Evolutionary conservation across 2,113 vertebrate genomes (phyloP).

Genomic region (Rhadina sibilatrix): DNA sequence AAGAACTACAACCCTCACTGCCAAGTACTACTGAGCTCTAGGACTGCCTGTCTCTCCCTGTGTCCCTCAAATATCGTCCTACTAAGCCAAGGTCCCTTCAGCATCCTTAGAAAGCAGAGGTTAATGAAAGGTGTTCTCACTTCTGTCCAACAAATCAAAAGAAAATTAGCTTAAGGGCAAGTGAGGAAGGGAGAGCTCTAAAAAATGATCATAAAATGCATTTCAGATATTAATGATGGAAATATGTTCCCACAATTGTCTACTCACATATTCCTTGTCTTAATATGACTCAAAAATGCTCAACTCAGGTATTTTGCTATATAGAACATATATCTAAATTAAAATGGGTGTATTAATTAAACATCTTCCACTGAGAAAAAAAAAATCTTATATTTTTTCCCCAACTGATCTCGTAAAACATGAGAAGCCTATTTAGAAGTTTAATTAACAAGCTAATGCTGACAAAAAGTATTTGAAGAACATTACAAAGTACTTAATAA

Average conservation of each 20-base stretch:
- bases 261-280: background rate
- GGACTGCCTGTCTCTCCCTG: background rate
- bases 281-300: background rate
- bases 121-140: background rate
- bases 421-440: background rate
- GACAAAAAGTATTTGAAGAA: background rate
- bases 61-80: background rate
- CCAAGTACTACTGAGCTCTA: background rate
- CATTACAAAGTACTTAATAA: background rate
- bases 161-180: background rate
- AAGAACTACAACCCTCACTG: background rate
- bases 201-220: background rate
- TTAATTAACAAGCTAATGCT: background rate
- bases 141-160: background rate
- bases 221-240: background rate
- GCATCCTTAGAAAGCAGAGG: background rate
- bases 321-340: background rate
- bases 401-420: background rate
- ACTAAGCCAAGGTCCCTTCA: background rate
- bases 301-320: background rate
- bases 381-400: background rate
- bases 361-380: background rate
- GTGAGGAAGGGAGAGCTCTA: background rate
- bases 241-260: background rate
- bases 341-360: background rate